Evolutionary conservation across 2,113 vertebrate species (phyloP).

Genomic region (Podilymbus podiceps): DNA sequence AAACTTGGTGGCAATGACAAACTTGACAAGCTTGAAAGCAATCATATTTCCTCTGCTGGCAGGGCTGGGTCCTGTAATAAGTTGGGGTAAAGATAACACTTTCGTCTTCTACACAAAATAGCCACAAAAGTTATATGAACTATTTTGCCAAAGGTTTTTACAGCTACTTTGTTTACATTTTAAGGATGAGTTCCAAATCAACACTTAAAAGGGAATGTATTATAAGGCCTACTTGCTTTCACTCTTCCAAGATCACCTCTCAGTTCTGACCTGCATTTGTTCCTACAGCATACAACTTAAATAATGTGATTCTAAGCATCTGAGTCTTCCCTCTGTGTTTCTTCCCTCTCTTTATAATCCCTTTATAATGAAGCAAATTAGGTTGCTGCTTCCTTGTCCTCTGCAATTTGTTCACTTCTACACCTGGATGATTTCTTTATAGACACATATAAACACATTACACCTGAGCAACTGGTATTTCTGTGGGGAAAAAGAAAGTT

Average conservation of each 20-base stretch:
- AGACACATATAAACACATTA: background rate
- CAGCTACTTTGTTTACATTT: background rate
- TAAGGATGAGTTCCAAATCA: background rate
- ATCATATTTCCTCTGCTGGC: background rate
- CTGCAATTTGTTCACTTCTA: background rate
- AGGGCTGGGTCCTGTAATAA: background rate
- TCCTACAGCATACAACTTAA: background rate
- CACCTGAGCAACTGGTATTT: background rate
- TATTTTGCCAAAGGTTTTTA: background rate
- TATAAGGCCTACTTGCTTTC: background rate
- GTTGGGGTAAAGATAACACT: background rate
- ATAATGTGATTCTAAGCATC: background rate
- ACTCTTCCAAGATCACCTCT: background rate
- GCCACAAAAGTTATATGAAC: background rate
- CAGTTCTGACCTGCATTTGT: background rate
- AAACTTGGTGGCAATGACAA: background rate
- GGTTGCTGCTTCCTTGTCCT: background rate
- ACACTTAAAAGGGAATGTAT: background rate
- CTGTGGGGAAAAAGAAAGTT: background rate
- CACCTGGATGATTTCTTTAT: background rate
- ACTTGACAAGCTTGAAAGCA: background rate
- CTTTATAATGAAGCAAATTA: background rate
- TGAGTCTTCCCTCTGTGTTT: background rate
- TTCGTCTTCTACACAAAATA: background rate
- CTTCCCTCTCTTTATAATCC: background rate